Base-by-base conservation (phyloP, 1,140 invertebrate species). In the Cephus cinctus region DNA sequence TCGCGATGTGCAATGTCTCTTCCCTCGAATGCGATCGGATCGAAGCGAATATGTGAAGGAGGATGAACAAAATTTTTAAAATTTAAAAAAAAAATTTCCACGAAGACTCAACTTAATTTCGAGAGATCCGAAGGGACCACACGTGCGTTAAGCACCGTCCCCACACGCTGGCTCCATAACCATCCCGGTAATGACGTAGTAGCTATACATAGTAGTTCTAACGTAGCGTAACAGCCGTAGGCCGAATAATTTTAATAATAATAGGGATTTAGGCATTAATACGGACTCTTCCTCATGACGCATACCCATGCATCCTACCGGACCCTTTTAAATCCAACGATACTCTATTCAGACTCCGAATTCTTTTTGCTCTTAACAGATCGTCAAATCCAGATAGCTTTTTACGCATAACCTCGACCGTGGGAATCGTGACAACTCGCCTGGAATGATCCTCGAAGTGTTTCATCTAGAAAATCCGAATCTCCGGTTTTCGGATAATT, bases 211-310 rank as follows among this genome's bases (percentile, higher is more conserved):
- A 59, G 47, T 61, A 53, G 47, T 25, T 43, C 51, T 63, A 62
- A 63, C 30, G 35, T 36, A 43, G 21, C 57, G 53, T 59, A 50
- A 53, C 53, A 55, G 40, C 19, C 47, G 35, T 16, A 20, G 44
- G 36, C 44, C 39, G 47, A 63, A 57, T 67, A 54, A 68, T 69
- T 65, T 66, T 47, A 57, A 49, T 69, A 68, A 69, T 69, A 57
- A 67, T 58, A 67, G 59, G 50, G 52, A 67, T 59, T 54, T 57
- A 31, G 9, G 31, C 43, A 52, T 55, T 57, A 59, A 59, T 58
- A 52, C 32, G 14, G 30, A 49, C 34, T 18, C 34, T 11, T 18
- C 34, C 6, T n/a, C n/a, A n/a, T n/a, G n/a, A n/a, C n/a, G n/a
- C n/a, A n/a, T n/a, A n/a, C n/a, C n/a, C n/a, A n/a, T n/a, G n/a